Percentiles rank a stretch among this genome's conserved stretches.
phyloP scores from a whole-genome alignment of 92 coral and sea anemone genomes.

The Porites cylindrica region DNA sequence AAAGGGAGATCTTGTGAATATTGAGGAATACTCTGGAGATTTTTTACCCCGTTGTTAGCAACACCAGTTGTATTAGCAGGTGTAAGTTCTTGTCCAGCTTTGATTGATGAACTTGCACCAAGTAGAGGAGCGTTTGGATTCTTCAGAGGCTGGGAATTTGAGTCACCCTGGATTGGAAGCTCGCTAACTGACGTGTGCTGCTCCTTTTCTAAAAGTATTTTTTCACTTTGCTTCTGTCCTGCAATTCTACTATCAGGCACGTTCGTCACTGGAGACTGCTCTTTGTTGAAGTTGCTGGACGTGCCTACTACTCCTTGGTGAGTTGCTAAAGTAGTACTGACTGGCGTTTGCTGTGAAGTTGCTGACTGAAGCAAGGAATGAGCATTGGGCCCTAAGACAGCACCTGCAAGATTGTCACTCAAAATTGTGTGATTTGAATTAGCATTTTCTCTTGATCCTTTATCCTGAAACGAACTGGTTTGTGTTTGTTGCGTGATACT shows the following conservation, averaged over 20 bases:
- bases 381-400: conserved; percentile 46
- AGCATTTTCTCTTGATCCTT: not conserved
- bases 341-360: not conserved
- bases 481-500: not conserved
- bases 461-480: not conserved
- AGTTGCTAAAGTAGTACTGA: not conserved
- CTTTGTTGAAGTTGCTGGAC: not conserved
- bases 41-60: not conserved
- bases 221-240: conserved; percentile 2
- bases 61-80: not conserved
- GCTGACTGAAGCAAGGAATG: conserved; percentile 41
- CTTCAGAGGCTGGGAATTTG: not conserved
- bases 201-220: not conserved
- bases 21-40: not conserved
- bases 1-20: not conserved
- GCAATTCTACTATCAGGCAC: not conserved
- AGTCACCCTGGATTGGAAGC: not conserved
- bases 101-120: not conserved
- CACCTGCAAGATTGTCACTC: conserved; percentile 50
- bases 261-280: not conserved
- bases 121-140: not conserved
- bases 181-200: not conserved
- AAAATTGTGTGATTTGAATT: conserved; percentile 5
- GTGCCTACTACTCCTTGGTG: not conserved
- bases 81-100: not conserved